Percentiles rank a stretch among this genome's conserved stretches.
Evolutionary conservation across 2,113 vertebrate species (phyloP).

Genomic region (Polyodon spathula): DNA sequence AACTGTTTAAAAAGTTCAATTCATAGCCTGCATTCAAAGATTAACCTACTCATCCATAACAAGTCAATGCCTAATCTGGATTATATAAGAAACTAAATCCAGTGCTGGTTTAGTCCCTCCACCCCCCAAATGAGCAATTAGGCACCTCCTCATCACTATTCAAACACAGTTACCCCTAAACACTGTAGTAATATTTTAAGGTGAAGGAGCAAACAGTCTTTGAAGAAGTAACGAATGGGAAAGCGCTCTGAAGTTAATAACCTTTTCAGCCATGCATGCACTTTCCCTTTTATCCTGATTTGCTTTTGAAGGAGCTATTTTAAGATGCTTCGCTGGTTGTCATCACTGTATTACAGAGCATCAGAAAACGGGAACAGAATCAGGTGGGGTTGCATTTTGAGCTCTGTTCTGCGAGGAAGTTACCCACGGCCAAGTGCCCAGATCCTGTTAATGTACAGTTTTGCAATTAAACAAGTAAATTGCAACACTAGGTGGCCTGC

Average conservation of each 20-base stretch:
- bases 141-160: constrained; percentile 6
- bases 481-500: constrained; percentile 24
- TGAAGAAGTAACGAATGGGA: background rate
- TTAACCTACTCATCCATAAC: background rate
- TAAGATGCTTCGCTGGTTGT: background rate
- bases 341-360: background rate
- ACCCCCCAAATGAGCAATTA: background rate
- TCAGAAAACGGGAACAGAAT: background rate
- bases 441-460: background rate
- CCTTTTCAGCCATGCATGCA: background rate
- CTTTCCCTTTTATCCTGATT: background rate
- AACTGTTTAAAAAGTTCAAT: background rate
- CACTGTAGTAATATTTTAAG: background rate
- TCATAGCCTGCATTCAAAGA: background rate
- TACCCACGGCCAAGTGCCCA: too few relatives aligned
- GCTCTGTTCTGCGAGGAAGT: background rate
- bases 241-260: constrained; percentile 6
- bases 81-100: background rate
- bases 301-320: constrained; percentile 1
- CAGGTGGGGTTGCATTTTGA: too few relatives aligned
- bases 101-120: background rate
- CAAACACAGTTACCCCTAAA: background rate
- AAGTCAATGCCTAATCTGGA: background rate
- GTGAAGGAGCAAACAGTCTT: constrained; percentile 3
- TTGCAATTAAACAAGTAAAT: constrained; percentile 2